phyloP scores from a whole-genome alignment of 2,888 invertebrate species.

The Pachliopta kotzebuea region DNA sequence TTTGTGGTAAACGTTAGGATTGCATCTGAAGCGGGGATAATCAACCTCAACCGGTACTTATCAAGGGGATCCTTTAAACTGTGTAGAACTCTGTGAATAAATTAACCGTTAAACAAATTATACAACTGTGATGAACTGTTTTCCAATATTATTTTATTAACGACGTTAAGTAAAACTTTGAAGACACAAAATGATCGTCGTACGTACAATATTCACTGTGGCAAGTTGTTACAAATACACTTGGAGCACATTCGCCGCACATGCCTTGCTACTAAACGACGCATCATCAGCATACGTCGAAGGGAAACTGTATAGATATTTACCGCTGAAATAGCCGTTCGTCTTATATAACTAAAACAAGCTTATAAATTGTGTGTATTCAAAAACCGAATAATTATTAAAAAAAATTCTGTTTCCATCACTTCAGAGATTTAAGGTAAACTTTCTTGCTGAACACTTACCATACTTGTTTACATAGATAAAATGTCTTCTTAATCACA shows the following conservation, averaged over 20 bases:
- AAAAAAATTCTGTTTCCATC: too few relatives aligned
- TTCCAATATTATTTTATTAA: not conserved
- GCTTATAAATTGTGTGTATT: not conserved
- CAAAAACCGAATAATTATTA: too few relatives aligned
- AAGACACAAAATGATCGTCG: not conserved
- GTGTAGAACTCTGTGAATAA: not conserved
- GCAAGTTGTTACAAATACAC: conserved; percentile 10
- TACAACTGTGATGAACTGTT: not conserved
- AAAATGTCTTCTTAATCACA: too few relatives aligned
- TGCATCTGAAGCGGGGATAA: too few relatives aligned
- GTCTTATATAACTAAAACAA: conserved; percentile 20
- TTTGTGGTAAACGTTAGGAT: too few relatives aligned
- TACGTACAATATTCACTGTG: not conserved
- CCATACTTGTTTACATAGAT: too few relatives aligned
- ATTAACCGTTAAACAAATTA: not conserved
- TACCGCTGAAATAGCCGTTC: conserved; percentile 22
- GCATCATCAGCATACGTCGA: conserved; percentile 7
- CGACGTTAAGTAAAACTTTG: not conserved
- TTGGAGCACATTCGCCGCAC: conserved; percentile 22
- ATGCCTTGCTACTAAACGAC: conserved; percentile 16
- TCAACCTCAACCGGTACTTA: too few relatives aligned
- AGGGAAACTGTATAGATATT: conserved; percentile 28
- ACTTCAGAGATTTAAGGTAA: too few relatives aligned
- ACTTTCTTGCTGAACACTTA: too few relatives aligned
- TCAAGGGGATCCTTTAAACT: too few relatives aligned